Percentiles rank a stretch among this genome's conserved stretches.
Conservation (phyloP, 1,140 invertebrate species). For the Amyelois transitella region DNA sequence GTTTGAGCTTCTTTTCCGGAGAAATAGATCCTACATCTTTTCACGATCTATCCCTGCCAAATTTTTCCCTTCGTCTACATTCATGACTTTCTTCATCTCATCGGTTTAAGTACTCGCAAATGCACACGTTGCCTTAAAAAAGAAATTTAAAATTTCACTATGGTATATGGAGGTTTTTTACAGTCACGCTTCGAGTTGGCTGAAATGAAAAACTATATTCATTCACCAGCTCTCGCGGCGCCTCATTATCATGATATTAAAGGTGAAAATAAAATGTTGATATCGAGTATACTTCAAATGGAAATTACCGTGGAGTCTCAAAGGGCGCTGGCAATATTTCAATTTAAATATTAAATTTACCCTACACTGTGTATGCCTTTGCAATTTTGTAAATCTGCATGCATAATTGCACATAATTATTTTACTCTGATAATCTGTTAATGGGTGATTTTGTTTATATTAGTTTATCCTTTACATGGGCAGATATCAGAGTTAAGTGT, state of each 20-base stretch:
- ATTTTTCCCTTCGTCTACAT: too few relatives aligned
- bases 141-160: too few relatives aligned
- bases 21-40: too few relatives aligned
- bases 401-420: not conserved
- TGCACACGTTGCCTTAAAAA: too few relatives aligned
- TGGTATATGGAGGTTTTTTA: too few relatives aligned
- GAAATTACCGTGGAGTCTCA: constrained; percentile 48
- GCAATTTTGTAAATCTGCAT: not conserved
- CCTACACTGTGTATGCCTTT: not conserved
- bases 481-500: too few relatives aligned
- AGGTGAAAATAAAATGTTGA: constrained; percentile 37
- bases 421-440: not conserved
- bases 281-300: constrained; percentile 37
- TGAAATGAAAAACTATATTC: constrained; percentile 38
- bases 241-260: constrained; percentile 58
- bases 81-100: too few relatives aligned
- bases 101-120: too few relatives aligned
- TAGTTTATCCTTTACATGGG: too few relatives aligned
- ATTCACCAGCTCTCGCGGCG: constrained; percentile 28
- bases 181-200: constrained; percentile 30
- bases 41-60: too few relatives aligned
- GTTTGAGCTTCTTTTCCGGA: too few relatives aligned
- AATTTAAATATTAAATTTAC: not conserved
- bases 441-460: too few relatives aligned
- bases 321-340: constrained; percentile 11